phyloP scores from a whole-genome alignment of 1,140 invertebrate species.

The Drosophila bocki region DNA sequence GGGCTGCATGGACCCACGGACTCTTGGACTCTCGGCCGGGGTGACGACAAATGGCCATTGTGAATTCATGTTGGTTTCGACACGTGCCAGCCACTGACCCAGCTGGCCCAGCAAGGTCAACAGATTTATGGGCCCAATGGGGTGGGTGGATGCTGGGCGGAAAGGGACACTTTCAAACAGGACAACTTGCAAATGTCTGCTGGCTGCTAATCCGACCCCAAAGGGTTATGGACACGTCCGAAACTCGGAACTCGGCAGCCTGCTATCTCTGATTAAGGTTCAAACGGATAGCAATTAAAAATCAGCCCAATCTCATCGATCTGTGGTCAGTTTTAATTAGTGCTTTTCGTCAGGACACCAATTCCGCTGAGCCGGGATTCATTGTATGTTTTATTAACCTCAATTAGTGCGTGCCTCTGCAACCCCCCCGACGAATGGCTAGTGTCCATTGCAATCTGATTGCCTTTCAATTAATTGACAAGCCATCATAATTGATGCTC shows the following conservation, averaged over 20 bases:
- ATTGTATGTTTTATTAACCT: conserved; percentile 67
- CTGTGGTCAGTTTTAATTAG: conserved; percentile 34
- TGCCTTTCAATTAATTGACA: conserved; percentile 74
- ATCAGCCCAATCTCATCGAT: conserved; percentile 18
- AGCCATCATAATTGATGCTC: conserved; percentile 70
- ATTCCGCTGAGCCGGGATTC: conserved; percentile 3
- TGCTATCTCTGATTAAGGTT: conserved; percentile 24
- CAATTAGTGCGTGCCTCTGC: conserved; percentile 46
- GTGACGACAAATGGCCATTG: conserved; percentile 73
- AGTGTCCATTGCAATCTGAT: conserved; percentile 51
- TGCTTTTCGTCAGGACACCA: not conserved
- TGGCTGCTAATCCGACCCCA: conserved; percentile 9
- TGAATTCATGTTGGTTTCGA: conserved; percentile 73
- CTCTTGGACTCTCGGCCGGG: conserved; percentile 13
- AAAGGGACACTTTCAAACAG: conserved; percentile 19
- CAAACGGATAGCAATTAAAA: conserved; percentile 27
- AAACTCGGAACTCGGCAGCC: not conserved
- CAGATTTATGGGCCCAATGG: conserved; percentile 15
- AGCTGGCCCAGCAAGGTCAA: conserved; percentile 31
- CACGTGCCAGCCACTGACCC: conserved; percentile 60
- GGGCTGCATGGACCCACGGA: conserved; percentile 1
- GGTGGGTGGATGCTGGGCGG: not conserved
- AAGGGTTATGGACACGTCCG: conserved; percentile 37
- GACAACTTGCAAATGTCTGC: conserved; percentile 6
- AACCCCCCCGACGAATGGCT: not conserved